Conservation (phyloP, 1,140 invertebrate genomes). For the Drosophila micromelanica region DNA sequence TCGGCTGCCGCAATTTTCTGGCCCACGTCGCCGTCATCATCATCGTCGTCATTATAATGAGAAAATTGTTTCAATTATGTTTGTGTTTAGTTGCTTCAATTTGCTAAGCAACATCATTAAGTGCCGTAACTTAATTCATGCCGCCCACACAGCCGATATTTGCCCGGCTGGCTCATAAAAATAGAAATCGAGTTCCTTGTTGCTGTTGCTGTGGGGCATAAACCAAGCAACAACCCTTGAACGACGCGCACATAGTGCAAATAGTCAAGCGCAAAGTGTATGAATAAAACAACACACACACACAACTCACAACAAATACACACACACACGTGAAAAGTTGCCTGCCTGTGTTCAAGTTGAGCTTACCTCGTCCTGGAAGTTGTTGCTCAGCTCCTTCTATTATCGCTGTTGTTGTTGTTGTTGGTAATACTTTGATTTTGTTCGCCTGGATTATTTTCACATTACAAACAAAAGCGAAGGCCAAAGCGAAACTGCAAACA, state of each 20-base stretch:
- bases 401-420: slow-evolving; percentile 27
- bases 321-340: slow-evolving; percentile 63
- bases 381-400: slow-evolving; percentile 16
- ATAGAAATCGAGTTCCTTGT: slow-evolving; percentile 64
- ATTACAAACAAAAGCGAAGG: slow-evolving; percentile 71
- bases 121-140: slow-evolving; percentile 67
- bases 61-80: slow-evolving; percentile 83
- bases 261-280: slow-evolving; percentile 53
- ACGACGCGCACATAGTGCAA: slow-evolving; percentile 32
- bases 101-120: slow-evolving; percentile 83
- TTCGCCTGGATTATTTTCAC: slow-evolving; percentile 75
- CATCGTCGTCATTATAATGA: slow-evolving; percentile 75
- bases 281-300: slow-evolving; percentile 70
- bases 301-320: slow-evolving; percentile 5
- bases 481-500: slow-evolving; percentile 58
- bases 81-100: slow-evolving; percentile 83
- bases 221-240: slow-evolving; percentile 62
- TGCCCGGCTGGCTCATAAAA: slow-evolving; percentile 56
- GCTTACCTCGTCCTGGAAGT: slow-evolving; percentile 46
- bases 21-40: slow-evolving; percentile 28
- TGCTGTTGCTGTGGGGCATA: too few species aligned
- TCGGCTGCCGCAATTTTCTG: background rate
- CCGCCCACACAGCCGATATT: slow-evolving; percentile 4
- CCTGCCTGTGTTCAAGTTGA: slow-evolving; percentile 27
- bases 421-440: slow-evolving; percentile 76